These are phyloP conservation scores for Ceraclea dissimilis DNA, from an alignment of 2,888 invertebrate genomes.

Conservation along the genomic window DNA sequence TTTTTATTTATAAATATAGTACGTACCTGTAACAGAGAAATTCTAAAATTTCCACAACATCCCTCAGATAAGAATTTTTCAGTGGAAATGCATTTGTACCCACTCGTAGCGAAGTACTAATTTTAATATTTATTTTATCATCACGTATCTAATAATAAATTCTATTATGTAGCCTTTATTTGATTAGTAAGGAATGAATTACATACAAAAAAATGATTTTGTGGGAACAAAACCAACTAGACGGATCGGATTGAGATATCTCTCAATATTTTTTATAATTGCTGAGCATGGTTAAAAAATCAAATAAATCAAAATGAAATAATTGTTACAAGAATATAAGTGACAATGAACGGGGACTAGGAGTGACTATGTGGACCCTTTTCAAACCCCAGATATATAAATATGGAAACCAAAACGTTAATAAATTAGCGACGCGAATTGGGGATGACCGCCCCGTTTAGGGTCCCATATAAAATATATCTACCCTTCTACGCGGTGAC, in stretches of 20 bases:
- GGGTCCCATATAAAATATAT: background rate
- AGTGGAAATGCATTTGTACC: too few relatives aligned
- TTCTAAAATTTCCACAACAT: too few relatives aligned
- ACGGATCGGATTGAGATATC: background rate
- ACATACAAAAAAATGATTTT: background rate
- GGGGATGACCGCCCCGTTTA: slow-evolving; percentile 14
- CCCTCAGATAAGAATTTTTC: too few relatives aligned
- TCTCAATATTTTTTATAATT: too few relatives aligned
- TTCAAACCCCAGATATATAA: slow-evolving; percentile 21
- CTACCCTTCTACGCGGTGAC: slow-evolving; percentile 9
- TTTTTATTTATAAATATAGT: too few relatives aligned
- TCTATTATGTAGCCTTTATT: too few relatives aligned
- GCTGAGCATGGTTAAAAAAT: too few relatives aligned
- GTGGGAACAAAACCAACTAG: background rate
- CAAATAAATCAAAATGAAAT: background rate
- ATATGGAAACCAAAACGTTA: slow-evolving; percentile 14
- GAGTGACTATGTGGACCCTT: slow-evolving; percentile 23
- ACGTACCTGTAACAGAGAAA: too few relatives aligned
- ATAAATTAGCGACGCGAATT: slow-evolving; percentile 25
- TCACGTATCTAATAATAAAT: too few relatives aligned
- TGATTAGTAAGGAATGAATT: too few relatives aligned
- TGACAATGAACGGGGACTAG: slow-evolving; percentile 20
- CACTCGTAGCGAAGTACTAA: too few relatives aligned
- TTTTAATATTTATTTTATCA: too few relatives aligned
- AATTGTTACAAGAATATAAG: background rate